Conservation (phyloP, 2,888 invertebrate species). For the Biston stratarius region DNA sequence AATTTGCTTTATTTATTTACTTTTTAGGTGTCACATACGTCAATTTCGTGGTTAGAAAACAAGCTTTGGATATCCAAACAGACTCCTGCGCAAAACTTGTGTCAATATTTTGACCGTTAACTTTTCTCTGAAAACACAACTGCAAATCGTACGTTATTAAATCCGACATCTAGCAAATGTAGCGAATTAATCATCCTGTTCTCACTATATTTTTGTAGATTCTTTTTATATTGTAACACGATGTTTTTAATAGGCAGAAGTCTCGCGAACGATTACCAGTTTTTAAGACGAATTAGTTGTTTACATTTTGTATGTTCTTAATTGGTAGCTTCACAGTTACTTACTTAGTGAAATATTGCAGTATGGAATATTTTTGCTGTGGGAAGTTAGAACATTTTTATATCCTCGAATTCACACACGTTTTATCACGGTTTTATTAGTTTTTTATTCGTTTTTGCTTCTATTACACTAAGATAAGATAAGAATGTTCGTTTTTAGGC, state of each 20-base stretch:
- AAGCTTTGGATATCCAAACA: constrained; percentile 28
- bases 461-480: too few relatives aligned
- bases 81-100: constrained; percentile 34
- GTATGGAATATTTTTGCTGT: not conserved
- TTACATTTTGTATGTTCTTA: constrained; percentile 19
- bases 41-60: constrained; percentile 31
- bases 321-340: constrained; percentile 11
- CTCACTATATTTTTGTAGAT: constrained; percentile 17
- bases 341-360: not conserved
- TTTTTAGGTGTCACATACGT: constrained; percentile 41
- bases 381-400: not conserved
- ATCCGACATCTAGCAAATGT: constrained; percentile 19
- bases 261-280: constrained; percentile 24
- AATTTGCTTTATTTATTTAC: constrained; percentile 32
- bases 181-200: constrained; percentile 28
- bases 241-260: constrained; percentile 34
- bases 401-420: too few relatives aligned
- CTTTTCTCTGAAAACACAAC: constrained; percentile 27
- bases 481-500: too few relatives aligned
- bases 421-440: too few relatives aligned
- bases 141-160: constrained; percentile 23
- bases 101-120: constrained; percentile 45
- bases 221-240: constrained; percentile 24
- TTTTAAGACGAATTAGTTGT: constrained; percentile 33
- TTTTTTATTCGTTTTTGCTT: too few relatives aligned